Evolutionary conservation across 2,888 invertebrate genomes (phyloP), one percentile per base, ranked within the genome.

Genomic region (Latrodectus elegans): DNA sequence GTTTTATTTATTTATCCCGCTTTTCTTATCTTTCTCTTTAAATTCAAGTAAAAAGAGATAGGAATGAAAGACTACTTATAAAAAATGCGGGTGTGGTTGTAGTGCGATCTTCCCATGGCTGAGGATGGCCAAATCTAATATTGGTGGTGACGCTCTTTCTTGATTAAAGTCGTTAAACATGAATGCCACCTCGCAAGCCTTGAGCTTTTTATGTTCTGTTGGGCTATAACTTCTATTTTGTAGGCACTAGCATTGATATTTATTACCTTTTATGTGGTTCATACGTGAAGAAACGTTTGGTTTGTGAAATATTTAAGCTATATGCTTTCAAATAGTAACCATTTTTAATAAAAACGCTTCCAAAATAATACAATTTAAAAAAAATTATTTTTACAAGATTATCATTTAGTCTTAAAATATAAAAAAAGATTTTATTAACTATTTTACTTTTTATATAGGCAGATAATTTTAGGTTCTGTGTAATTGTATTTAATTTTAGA

Each of bases 91-190:
- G 78, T 78, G 78, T 78, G 78, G 78, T 15, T 68, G 26, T 15
- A 49, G 51, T 65, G 22, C 22, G 77, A 77, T 77, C 67, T 22
- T 26, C 22, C 51, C 53, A 15, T 71, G 14, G 52, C 51, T 10
- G 26, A n/a, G 70, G 53, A 53, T 26, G 78, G 68, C 78, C 68
- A 70, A 68, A 76, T 65, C 17, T 15, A 68, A 70, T 52, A 68
- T 78, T 55, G 70, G 53, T 49, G 22, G 52, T 53, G 70, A 55
- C 53, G 38, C 73, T 80, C 52, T 74, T 53, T 65, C 14, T 73
- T 81, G 73, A 81, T 81, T 81, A 81, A 73, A 81, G 81, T 81
- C 73, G 73, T 81, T 81, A 74, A 81, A 81, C 67, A 73, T 74
- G 81, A 74, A 81, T 67, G 73, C 26, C 60, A 60, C 60, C 60